These are phyloP conservation scores for Beris morrisii DNA, from an alignment of 2,888 invertebrate species.

Conservation along the genomic window DNA sequence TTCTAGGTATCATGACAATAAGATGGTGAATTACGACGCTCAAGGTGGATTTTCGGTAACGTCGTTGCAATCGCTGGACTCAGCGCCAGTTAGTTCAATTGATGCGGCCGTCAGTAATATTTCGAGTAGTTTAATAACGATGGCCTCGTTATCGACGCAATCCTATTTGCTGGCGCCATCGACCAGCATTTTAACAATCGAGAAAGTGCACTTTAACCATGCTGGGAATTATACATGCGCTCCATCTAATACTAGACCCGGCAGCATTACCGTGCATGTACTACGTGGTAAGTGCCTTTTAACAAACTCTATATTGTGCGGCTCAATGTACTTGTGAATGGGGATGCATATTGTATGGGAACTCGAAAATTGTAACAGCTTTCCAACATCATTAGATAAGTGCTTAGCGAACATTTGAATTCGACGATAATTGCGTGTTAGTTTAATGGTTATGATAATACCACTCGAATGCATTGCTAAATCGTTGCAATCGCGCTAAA, in stretches of 20 bases:
- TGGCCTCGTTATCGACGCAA: conserved; percentile 28
- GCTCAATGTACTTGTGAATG: background rate
- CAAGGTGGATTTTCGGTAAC: conserved; percentile 63
- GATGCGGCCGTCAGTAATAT: conserved; percentile 15
- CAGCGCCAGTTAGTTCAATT: conserved; percentile 13
- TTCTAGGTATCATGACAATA: conserved; percentile 74
- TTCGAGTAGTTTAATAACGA: conserved; percentile 33
- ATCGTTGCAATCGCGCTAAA: background rate
- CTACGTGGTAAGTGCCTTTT: conserved; percentile 60
- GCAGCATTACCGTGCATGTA: conserved; percentile 75
- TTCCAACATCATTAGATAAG: conserved; percentile 11
- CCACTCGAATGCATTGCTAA: conserved; percentile 11
- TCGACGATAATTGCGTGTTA: conserved; percentile 19
- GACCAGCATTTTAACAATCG: conserved; percentile 66
- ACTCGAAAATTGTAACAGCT: conserved; percentile 27
- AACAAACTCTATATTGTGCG: background rate
- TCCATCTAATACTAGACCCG: conserved; percentile 75
- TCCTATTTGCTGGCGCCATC: conserved; percentile 40
- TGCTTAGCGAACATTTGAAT: background rate
- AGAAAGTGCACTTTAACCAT: conserved; percentile 65
- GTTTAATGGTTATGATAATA: conserved; percentile 17
- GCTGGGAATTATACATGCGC: conserved; percentile 82
- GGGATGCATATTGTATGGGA: conserved; percentile 14
- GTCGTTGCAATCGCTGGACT: conserved; percentile 39
- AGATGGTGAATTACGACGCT: conserved; percentile 83